Conservation (phyloP, 2,797 vertebrate species). For the Lophius americanus region DNA sequence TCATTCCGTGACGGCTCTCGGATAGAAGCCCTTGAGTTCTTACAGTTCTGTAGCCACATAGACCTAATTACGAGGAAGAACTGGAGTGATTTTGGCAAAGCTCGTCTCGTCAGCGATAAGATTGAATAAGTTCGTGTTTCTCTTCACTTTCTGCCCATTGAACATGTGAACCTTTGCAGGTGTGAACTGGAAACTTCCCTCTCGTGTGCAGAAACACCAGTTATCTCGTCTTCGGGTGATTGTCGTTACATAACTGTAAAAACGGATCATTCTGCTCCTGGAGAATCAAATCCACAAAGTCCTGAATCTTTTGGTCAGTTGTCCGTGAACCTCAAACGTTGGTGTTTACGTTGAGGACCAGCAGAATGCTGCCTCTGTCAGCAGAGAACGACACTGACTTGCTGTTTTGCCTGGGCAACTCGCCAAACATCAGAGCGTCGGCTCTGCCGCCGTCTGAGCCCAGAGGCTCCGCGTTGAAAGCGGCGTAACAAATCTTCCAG, state of each 20-base stretch:
- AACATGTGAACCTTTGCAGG: constrained; percentile 5
- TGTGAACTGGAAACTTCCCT: background rate
- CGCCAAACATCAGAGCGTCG: constrained; percentile 20
- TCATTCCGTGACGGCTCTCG: too few species aligned
- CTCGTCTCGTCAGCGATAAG: background rate
- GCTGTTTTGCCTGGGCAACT: constrained; percentile 7
- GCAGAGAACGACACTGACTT: constrained; percentile 10
- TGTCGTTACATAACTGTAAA: background rate
- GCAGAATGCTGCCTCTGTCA: constrained; percentile 24
- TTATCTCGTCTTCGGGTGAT: background rate
- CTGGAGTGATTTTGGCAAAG: too few species aligned
- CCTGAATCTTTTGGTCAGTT: constrained; percentile 1
- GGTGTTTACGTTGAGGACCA: background rate
- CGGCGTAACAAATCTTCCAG: constrained; percentile 69
- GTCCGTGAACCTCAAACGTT: background rate
- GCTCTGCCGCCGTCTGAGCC: constrained; percentile 20
- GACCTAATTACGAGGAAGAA: too few species aligned
- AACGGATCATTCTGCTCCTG: background rate
- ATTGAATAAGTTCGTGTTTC: background rate
- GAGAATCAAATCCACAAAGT: background rate
- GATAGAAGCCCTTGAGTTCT: too few species aligned
- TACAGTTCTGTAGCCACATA: too few species aligned
- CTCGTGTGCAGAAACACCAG: constrained; percentile 6
- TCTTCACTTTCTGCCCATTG: constrained; percentile 4
- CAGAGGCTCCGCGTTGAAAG: constrained; percentile 51